Evolutionary conservation across 2,888 invertebrate species (phyloP).

Genomic region (Melieria picta): DNA sequence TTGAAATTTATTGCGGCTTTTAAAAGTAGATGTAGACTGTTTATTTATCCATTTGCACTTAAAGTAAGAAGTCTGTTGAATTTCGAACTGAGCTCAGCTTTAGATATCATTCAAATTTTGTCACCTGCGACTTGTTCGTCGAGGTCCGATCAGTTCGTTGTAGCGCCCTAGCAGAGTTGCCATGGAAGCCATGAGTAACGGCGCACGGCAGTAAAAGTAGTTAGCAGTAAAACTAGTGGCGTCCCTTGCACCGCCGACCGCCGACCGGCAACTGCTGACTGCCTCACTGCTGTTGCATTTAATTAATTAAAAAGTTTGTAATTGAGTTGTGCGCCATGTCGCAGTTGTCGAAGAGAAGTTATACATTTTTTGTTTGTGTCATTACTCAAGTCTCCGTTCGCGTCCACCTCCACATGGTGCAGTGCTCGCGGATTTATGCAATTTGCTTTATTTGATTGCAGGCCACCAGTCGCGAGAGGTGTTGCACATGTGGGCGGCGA

Average conservation of each 20-base stretch:
- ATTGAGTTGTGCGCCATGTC: conserved; percentile 35
- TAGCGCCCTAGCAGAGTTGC: background rate
- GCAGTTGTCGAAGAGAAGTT: conserved; percentile 20
- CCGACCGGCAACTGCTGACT: conserved; percentile 5
- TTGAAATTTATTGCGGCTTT: no score
- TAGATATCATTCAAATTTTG: no score
- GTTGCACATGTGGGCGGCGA: background rate
- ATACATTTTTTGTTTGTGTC: conserved; percentile 18
- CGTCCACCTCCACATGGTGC: background rate
- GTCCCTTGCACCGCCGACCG: background rate
- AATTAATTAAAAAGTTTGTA: conserved; percentile 41
- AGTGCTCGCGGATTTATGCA: no score
- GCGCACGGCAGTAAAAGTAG: background rate
- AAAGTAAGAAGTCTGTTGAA: no score
- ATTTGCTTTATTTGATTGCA: no score
- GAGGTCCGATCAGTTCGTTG: no score
- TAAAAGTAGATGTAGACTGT: no score
- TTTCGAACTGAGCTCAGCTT: no score
- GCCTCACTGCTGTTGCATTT: conserved; percentile 29
- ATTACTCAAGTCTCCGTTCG: background rate
- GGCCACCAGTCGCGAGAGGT: background rate
- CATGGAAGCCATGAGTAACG: background rate
- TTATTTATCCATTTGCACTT: no score
- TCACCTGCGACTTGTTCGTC: no score
- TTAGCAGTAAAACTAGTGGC: background rate